phyloP scores from a whole-genome alignment of 2,797 vertebrate species.

The Cottoperca gobio region DNA sequence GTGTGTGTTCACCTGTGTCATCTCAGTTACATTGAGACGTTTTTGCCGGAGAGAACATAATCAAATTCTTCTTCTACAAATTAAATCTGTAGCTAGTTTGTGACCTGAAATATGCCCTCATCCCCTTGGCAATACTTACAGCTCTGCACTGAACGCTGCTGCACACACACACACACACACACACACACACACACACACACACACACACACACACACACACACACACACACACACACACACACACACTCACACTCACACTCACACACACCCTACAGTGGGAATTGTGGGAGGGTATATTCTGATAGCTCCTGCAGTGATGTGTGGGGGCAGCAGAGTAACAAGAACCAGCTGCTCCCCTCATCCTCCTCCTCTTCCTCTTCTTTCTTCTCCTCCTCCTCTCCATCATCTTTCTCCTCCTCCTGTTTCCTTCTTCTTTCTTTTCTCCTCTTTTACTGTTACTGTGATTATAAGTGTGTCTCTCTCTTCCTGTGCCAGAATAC shows the following conservation, averaged over 20 bases:
- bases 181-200: conserved; percentile 29
- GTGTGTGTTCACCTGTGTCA: conserved; percentile 50
- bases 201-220: conserved; percentile 26
- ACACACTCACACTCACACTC: conserved; percentile 24
- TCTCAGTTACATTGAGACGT: conserved; percentile 50
- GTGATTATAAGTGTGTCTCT: conserved; percentile 51
- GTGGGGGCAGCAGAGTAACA: conserved; percentile 61
- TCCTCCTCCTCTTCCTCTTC: conserved; percentile 41
- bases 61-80: conserved; percentile 78
- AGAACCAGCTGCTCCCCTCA: conserved; percentile 71
- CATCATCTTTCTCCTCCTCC: conserved; percentile 21
- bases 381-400: conserved; percentile 11
- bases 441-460: conserved; percentile 53
- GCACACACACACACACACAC: conserved; percentile 26
- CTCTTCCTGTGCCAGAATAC: conserved; percentile 43
- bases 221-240: conserved; percentile 31
- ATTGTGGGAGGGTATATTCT: conserved; percentile 53
- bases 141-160: conserved; percentile 24
- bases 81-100: conserved; percentile 78
- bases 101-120: conserved; percentile 77
- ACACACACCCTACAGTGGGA: conserved; percentile 26
- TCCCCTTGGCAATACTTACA: conserved; percentile 60
- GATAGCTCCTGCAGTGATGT: conserved; percentile 68
- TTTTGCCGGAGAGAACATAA: conserved; percentile 68
- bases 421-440: conserved; percentile 44